Percentiles rank a stretch among this genome's conserved stretches.
phyloP scores from a whole-genome alignment of 2,888 invertebrate species.

The Glaucopsyche alexis region DNA sequence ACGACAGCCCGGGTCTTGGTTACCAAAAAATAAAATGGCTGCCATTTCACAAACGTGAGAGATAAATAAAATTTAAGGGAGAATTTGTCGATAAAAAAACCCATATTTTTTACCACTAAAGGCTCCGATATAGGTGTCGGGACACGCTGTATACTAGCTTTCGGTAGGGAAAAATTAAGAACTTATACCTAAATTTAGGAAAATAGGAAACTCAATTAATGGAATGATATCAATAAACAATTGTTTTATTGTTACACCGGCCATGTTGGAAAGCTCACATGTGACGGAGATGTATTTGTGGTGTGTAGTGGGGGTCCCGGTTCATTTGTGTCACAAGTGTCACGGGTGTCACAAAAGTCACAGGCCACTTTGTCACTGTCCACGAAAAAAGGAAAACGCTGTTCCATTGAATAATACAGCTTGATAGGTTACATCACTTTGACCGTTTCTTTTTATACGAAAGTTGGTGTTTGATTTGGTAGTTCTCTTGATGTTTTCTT shows the following conservation, averaged over 20 bases:
- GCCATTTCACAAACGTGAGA: too few species aligned
- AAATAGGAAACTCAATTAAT: not conserved
- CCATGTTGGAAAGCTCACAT: not conserved
- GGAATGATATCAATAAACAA: not conserved
- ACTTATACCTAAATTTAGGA: not conserved
- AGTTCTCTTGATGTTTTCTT: not conserved
- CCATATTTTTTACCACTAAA: too few species aligned
- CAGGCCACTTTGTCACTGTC: slow-evolving; percentile 25
- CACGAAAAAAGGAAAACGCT: slow-evolving; percentile 22
- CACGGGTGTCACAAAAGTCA: slow-evolving; percentile 7
- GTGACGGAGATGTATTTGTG: slow-evolving; percentile 29
- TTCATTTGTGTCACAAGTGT: not conserved
- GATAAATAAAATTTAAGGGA: too few species aligned
- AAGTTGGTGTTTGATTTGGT: not conserved
- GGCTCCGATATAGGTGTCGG: too few species aligned
- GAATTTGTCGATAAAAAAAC: too few species aligned
- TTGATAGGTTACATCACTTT: slow-evolving; percentile 10
- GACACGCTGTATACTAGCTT: too few species aligned
- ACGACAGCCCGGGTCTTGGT: too few species aligned
- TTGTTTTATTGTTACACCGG: not conserved
- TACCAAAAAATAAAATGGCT: too few species aligned
- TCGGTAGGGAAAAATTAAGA: not conserved
- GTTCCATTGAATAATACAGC: slow-evolving; percentile 14
- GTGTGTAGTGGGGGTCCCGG: slow-evolving; percentile 29
- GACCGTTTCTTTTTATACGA: not conserved